Base-by-base conservation (phyloP, 2,113 vertebrate species). In the Elephantulus edwardii region DNA sequence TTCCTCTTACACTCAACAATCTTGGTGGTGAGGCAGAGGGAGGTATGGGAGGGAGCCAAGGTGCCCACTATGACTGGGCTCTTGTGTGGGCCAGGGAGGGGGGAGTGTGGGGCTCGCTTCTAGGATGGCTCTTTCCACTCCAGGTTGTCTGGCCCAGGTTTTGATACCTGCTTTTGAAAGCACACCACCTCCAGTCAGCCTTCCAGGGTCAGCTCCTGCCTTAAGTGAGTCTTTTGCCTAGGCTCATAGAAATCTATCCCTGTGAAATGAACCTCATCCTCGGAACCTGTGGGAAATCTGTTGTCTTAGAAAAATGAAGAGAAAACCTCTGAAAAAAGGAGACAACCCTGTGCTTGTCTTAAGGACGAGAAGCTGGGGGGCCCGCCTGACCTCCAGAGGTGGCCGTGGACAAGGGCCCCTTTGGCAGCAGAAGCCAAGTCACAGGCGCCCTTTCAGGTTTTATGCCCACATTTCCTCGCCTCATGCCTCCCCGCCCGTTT, bases 1-100 rank as follows among this genome's bases (percentile, higher is more conserved):
- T 95, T 96, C 94, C 95, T 93, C 85, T 71, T 33, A 56, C 91
- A 93, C 93, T 91, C 94, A 72, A 10, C 90, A 86, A 44, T 86
- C 88, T 76, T 33, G 88, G 90, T 90, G 79, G 89, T 60, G 56
- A 71, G 94, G 77, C 68, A 24, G 72, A 38, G 33, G 54, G 60
- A 58, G 74, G 77, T 83, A 86, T 86, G 62, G 89, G 90, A 44
- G 79, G 88, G 85, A 48, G 46, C 77, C 60, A 68, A n/a, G 35
- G 56, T 66, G 78, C 35, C 1, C 56, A 8, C 62, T 38, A n/a
- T 89, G 92, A 94, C 94, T 91, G 85, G 86, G 76, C 82, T 58
- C 52, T 78, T 94, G 92, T 95, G 70, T 82, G 78, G 81, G 75
- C 71, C 54, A 1, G 1, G 9, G n/a, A 54, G 22, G 8, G 20